Conservation (phyloP, 2,113 vertebrate genomes). For the Glaucidium brasilianum region DNA sequence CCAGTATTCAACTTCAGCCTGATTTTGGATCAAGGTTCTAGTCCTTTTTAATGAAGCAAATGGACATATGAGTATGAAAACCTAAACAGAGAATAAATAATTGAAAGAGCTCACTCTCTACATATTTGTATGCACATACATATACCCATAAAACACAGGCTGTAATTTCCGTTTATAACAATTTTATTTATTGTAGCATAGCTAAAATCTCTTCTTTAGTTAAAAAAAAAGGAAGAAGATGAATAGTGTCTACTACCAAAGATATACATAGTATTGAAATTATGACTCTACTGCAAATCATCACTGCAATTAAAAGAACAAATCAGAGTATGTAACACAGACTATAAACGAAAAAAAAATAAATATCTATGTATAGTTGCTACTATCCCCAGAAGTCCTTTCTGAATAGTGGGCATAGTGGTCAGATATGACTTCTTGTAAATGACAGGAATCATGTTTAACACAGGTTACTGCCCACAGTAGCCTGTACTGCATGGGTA, state of each 20-base stretch:
- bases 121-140: not conserved
- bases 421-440: not conserved
- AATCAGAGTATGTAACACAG: not conserved
- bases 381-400: not conserved
- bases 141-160: slow-evolving; percentile 20
- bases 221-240: not conserved
- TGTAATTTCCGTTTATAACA: not conserved
- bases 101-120: slow-evolving; percentile 46
- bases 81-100: slow-evolving; percentile 53
- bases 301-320: not conserved
- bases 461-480: not conserved
- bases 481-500: not conserved
- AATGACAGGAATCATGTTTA: not conserved
- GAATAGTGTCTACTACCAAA: not conserved
- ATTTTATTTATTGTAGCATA: not conserved
- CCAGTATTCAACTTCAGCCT: not conserved
- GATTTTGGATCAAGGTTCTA: slow-evolving; percentile 42
- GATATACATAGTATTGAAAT: not conserved
- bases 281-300: not conserved
- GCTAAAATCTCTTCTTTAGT: not conserved
- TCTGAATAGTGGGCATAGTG: not conserved
- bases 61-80: slow-evolving; percentile 12
- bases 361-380: not conserved
- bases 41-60: slow-evolving; percentile 16
- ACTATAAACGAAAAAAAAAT: not conserved